phyloP scores from a whole-genome alignment of 1,140 invertebrate genomes.

The Vollenhovia emeryi region DNA sequence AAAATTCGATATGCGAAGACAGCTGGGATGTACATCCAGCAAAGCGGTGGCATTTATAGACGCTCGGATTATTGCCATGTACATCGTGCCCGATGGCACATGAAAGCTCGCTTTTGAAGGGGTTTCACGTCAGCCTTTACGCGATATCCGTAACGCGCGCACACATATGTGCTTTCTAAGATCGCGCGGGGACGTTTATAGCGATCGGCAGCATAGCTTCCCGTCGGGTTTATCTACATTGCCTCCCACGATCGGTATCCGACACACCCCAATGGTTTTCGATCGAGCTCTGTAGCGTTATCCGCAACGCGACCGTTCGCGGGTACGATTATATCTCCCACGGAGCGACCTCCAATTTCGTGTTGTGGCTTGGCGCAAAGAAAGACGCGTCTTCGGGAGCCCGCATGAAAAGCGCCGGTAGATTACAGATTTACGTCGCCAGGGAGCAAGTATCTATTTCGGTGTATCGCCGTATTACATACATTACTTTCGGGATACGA shows the following conservation, averaged over 20 bases:
- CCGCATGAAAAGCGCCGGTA: slow-evolving; percentile 9
- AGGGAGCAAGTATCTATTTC: background rate
- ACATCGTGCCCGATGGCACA: slow-evolving; percentile 14
- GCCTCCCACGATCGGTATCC: slow-evolving; percentile 38
- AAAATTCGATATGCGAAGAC: background rate
- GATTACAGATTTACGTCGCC: background rate
- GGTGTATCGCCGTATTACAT: background rate
- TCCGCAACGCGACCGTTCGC: slow-evolving; percentile 42
- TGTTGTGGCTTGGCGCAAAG: slow-evolving; percentile 15
- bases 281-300: slow-evolving; percentile 59
- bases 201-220: background rate
- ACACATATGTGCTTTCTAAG: slow-evolving; percentile 29
- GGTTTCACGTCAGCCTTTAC: slow-evolving; percentile 7
- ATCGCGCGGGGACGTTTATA: slow-evolving; percentile 26
- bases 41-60: slow-evolving; percentile 18
- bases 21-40: background rate
- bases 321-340: slow-evolving; percentile 58
- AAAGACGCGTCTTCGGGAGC: background rate
- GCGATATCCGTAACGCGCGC: slow-evolving; percentile 12
- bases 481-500: slow-evolving; percentile 7
- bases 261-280: slow-evolving; percentile 49
- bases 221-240: slow-evolving; percentile 27
- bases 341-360: slow-evolving; percentile 57
- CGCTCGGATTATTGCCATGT: background rate
- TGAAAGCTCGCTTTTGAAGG: slow-evolving; percentile 14